phyloP scores from a whole-genome alignment of 2,888 invertebrate genomes.

The Callosobruchus maculatus region DNA sequence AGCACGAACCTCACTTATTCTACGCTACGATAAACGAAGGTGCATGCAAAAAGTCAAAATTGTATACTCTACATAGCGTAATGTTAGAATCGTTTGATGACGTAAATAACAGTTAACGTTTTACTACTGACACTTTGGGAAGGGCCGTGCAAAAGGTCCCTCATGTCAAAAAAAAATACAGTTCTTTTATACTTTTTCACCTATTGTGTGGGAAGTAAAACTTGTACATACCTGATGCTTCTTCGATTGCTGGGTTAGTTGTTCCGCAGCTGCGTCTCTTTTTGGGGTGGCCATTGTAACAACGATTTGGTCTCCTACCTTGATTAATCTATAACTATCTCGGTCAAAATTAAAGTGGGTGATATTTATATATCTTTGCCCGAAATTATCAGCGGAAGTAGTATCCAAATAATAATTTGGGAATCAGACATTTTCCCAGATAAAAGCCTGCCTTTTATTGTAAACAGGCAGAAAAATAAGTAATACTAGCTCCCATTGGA shows the following conservation, averaged over 20 bases:
- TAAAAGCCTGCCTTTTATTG: neutral
- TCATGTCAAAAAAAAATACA: no score
- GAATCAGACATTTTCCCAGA: neutral
- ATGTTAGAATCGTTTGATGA: no score
- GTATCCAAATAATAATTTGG: neutral
- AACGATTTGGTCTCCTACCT: neutral
- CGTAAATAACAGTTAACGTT: no score
- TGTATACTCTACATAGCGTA: no score
- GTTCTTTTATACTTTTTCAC: no score
- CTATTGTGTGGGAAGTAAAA: no score
- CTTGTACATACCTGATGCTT: conserved; percentile 34
- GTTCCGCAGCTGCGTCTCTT: conserved; percentile 37
- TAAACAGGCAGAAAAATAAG: neutral
- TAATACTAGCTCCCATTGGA: no score
- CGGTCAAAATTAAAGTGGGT: neutral
- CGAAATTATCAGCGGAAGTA: neutral
- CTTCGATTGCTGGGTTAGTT: conserved; percentile 36
- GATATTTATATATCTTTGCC: neutral
- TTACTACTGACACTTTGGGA: no score
- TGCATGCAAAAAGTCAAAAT: no score
- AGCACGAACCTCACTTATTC: no score
- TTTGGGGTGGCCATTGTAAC: conserved; percentile 17
- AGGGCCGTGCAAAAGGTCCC: no score
- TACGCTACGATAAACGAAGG: no score
- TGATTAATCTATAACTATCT: neutral